These are phyloP conservation scores for Balearica regulorum DNA, from an alignment of 2,797 vertebrate genomes.

Conservation along the genomic window DNA sequence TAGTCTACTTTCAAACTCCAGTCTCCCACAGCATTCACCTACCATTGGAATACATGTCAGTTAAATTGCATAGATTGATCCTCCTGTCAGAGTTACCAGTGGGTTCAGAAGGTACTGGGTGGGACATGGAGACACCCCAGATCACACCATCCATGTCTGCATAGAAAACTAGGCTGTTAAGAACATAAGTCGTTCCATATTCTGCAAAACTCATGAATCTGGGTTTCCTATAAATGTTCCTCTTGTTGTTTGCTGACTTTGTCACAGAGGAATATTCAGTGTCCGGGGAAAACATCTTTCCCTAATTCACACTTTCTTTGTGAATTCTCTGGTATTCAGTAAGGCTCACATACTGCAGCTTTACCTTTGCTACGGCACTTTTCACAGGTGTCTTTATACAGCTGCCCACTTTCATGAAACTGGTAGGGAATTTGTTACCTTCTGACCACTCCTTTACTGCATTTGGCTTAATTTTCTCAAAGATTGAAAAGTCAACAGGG, in stretches of 20 bases:
- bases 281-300: neutral
- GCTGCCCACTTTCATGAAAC: neutral
- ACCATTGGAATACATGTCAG: neutral
- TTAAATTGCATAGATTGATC: neutral
- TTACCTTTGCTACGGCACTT: neutral
- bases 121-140: neutral
- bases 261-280: neutral
- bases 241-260: neutral
- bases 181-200: neutral
- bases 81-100: neutral
- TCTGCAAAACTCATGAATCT: neutral
- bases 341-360: neutral
- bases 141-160: neutral
- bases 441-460: accelerated
- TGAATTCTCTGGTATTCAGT: neutral
- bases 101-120: neutral
- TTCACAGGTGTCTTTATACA: neutral
- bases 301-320: neutral
- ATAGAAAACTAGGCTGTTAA: accelerated
- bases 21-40: neutral
- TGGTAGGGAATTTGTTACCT: neutral
- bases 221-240: neutral
- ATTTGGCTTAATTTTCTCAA: neutral
- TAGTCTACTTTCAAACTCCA: neutral
- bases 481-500: neutral